Conservation (phyloP, 1,140 invertebrate genomes). For the Andrena cerasifolii region DNA sequence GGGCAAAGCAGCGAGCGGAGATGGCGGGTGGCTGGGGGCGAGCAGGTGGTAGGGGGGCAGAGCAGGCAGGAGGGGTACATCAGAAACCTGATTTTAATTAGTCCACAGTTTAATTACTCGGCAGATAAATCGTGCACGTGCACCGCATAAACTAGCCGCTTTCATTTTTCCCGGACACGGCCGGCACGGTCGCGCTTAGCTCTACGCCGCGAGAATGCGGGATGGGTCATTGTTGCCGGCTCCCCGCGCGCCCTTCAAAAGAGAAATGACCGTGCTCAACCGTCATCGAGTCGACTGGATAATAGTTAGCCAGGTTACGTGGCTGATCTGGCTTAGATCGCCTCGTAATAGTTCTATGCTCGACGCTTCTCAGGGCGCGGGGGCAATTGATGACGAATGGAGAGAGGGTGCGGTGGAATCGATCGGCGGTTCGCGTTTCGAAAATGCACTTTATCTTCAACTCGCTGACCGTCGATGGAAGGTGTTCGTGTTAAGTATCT, state of each 20-base stretch:
- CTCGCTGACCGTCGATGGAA: too few species aligned
- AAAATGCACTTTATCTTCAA: too few species aligned
- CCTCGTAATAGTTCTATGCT: conserved; percentile 20
- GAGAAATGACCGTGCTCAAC: conserved; percentile 61
- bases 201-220: conserved; percentile 76
- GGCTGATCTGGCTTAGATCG: background rate
- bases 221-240: conserved; percentile 75
- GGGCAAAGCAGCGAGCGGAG: conserved; percentile 37
- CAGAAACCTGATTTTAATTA: conserved; percentile 84
- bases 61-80: conserved; percentile 76
- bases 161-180: conserved; percentile 79
- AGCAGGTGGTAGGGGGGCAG: conserved; percentile 41
- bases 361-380: background rate
- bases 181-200: conserved; percentile 73
- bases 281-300: conserved; percentile 60
- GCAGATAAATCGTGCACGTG: conserved; percentile 83
- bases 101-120: conserved; percentile 83
- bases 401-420: background rate
- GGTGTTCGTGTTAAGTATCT: too few species aligned
- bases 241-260: conserved; percentile 62
- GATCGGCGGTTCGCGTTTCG: too few species aligned
- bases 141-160: conserved; percentile 82
- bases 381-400: too few species aligned
- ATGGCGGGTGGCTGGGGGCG: conserved; percentile 16
- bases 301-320: conserved; percentile 25